Conservation (phyloP, 1,140 invertebrate genomes). For the Notospermus geniculatus region DNA sequence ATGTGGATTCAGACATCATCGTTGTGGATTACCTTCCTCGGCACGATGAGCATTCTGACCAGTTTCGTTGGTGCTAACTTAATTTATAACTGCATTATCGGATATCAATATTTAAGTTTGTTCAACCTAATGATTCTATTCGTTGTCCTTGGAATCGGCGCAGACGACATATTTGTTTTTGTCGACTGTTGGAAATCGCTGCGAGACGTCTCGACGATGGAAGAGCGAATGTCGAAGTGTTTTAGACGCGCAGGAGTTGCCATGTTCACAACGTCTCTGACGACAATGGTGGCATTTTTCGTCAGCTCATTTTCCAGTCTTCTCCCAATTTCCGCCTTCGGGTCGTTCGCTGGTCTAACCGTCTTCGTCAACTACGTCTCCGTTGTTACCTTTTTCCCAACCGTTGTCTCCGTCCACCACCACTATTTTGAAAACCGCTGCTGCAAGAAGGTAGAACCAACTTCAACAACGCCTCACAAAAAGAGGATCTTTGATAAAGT, state of each 20-base stretch:
- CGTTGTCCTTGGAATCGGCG: conserved; percentile 3
- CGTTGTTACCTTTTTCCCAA: neutral
- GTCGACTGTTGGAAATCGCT: neutral
- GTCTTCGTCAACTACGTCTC: neutral
- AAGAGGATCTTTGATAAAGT: too few relatives aligned
- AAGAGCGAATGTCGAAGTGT: neutral
- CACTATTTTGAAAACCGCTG: too few relatives aligned
- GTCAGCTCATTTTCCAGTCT: neutral
- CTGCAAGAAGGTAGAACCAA: too few relatives aligned
- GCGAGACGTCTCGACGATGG: neutral
- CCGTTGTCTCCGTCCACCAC: conserved; percentile 1
- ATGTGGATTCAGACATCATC: conserved; percentile 8
- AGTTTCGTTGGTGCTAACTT: neutral
- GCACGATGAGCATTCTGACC: conserved; percentile 1
- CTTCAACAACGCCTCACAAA: too few relatives aligned
- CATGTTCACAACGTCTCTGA: conserved; percentile 3
- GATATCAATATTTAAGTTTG: conserved; percentile 3
- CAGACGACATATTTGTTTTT: conserved; percentile 9
- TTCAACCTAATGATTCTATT: neutral
- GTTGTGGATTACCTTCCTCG: conserved; percentile 6
- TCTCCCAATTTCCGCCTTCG: conserved; percentile 1
- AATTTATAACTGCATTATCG: neutral
- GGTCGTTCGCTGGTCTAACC: neutral
- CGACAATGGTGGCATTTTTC: conserved; percentile 2
- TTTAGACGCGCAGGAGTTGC: neutral